Conservation (phyloP, 2,113 vertebrate genomes). For the Glaucidium brasilianum region DNA sequence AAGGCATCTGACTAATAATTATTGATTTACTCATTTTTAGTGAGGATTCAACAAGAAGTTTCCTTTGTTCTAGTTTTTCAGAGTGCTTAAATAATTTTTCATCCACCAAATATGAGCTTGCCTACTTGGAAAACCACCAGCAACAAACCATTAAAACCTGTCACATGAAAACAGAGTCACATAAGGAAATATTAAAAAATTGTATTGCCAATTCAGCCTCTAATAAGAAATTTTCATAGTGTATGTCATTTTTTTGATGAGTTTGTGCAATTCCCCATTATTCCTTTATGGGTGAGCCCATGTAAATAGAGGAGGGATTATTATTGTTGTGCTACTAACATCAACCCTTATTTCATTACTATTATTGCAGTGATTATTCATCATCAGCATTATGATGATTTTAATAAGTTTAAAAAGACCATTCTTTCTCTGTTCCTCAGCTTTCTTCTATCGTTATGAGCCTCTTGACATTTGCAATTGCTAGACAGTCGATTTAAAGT, state of each 20-base stretch:
- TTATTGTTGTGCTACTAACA: background rate
- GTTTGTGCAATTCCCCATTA: background rate
- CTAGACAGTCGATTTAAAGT: background rate
- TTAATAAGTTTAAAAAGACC: constrained; percentile 5
- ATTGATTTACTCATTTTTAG: background rate
- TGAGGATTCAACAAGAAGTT: background rate
- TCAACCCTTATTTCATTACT: background rate
- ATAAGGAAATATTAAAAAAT: background rate
- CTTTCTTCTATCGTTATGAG: background rate
- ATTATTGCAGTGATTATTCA: background rate
- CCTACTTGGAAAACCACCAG: background rate
- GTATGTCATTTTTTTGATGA: background rate
- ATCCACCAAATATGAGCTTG: background rate
- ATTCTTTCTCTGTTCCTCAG: background rate
- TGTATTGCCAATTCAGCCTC: background rate
- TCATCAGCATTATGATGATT: background rate
- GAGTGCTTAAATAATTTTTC: background rate
- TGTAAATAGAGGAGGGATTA: background rate
- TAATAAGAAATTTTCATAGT: background rate
- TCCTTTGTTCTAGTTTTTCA: background rate
- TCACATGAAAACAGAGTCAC: background rate
- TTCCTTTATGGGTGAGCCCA: background rate
- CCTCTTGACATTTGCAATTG: background rate
- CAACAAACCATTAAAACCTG: background rate
- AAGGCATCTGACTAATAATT: background rate